Evolutionary conservation across 2,888 invertebrate genomes (phyloP).

Genomic region (Antheraea yamamai): DNA sequence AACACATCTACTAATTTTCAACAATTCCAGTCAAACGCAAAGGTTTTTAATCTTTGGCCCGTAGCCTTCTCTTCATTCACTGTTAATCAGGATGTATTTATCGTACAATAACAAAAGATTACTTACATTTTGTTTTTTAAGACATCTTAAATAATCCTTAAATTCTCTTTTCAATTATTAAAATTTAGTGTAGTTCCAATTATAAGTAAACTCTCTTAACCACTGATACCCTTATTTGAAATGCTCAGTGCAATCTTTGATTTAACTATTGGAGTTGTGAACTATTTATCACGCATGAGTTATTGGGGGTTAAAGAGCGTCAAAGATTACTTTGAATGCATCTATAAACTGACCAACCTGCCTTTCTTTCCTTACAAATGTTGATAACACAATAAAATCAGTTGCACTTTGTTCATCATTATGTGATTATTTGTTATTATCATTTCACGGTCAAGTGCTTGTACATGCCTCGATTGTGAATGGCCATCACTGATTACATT

Average conservation of each 20-base stretch:
- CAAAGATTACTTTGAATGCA: not conserved
- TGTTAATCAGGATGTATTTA: not conserved
- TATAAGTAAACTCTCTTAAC: not conserved
- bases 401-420: slow-evolving; percentile 9
- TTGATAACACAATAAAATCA: not conserved
- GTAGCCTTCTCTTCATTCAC: not conserved
- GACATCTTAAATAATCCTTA: not conserved
- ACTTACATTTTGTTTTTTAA: not conserved
- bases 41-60: not conserved
- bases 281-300: not conserved
- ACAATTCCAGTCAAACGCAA: not conserved
- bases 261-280: not conserved
- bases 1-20: not conserved
- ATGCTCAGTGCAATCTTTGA: not conserved
- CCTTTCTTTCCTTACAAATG: not conserved
- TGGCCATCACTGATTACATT: not conserved
- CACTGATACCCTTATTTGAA: not conserved
- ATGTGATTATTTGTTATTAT: not conserved
- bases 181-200: not conserved
- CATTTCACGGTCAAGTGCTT: slow-evolving; percentile 9
- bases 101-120: not conserved
- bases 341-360: not conserved
- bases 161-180: not conserved
- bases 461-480: not conserved
- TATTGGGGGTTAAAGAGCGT: not conserved